These are phyloP conservation scores for Prietella phreatophila DNA, from an alignment of 2,113 vertebrate genomes.

Conservation along the genomic window DNA sequence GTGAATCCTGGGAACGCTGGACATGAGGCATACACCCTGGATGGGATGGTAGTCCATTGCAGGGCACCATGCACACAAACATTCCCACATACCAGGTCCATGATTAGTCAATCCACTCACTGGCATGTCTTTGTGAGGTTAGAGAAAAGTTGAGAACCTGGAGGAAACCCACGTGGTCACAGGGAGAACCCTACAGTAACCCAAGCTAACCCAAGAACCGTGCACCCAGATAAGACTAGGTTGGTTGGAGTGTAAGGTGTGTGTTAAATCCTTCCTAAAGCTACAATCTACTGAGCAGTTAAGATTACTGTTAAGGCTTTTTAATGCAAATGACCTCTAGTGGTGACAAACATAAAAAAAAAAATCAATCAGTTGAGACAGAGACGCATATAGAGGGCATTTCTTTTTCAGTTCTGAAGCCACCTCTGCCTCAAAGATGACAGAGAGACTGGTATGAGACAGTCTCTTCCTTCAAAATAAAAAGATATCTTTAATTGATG, in stretches of 20 bases:
- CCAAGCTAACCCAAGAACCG: not conserved
- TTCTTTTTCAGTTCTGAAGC: not conserved
- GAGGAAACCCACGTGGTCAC: not conserved
- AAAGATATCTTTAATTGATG: not conserved
- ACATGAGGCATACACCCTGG: not conserved
- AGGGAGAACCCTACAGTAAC: not conserved
- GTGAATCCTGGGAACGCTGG: not conserved
- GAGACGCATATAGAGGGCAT: not conserved
- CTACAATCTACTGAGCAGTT: not conserved
- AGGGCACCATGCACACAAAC: not conserved
- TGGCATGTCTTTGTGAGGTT: not conserved
- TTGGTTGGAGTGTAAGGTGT: no score
- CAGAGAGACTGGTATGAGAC: not conserved
- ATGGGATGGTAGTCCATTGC: not conserved
- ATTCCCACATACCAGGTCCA: not conserved
- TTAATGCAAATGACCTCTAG: not conserved
- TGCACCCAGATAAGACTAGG: no score
- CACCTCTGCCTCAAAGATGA: not conserved
- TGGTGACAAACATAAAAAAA: not conserved
- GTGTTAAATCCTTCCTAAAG: not conserved
- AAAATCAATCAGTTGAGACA: not conserved
- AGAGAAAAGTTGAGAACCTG: not conserved
- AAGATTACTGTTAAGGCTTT: not conserved
- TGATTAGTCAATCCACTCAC: not conserved
- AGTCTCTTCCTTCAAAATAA: not conserved